Evolutionary conservation across 2,888 invertebrate genomes (phyloP).

Genomic region (Dascillus cervinus): DNA sequence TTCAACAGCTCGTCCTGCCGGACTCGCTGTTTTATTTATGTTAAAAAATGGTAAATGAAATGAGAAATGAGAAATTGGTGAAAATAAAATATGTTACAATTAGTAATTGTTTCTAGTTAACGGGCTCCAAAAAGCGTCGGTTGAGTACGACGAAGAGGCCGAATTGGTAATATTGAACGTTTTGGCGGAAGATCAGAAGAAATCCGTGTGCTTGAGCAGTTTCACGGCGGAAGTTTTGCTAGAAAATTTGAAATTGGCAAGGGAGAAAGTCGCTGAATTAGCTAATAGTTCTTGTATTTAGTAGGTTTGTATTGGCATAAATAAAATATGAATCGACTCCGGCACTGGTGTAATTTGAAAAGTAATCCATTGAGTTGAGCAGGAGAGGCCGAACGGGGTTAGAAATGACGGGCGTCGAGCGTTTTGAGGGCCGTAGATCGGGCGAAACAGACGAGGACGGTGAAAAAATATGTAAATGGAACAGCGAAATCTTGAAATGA

Average conservation of each 20-base stretch:
- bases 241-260: slow-evolving; percentile 31
- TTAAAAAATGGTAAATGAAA: too few species aligned
- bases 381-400: slow-evolving; percentile 11
- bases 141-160: slow-evolving; percentile 23
- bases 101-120: slow-evolving; percentile 29
- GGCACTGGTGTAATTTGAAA: slow-evolving; percentile 14
- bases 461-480: slow-evolving; percentile 34
- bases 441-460: slow-evolving; percentile 13
- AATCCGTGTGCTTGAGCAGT: slow-evolving; percentile 28
- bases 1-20: too few species aligned
- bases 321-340: slow-evolving; percentile 6
- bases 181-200: slow-evolving; percentile 25
- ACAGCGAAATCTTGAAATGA: slow-evolving; percentile 39
- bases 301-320: too few species aligned
- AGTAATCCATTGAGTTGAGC: slow-evolving; percentile 16
- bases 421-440: background rate
- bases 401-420: slow-evolving; percentile 12
- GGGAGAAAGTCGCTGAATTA: too few species aligned
- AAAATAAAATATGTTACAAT: too few species aligned
- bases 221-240: slow-evolving; percentile 30
- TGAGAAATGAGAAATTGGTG: too few species aligned
- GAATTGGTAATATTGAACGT: slow-evolving; percentile 30
- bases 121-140: slow-evolving; percentile 26
- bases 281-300: too few species aligned
- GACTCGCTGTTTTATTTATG: too few species aligned